Base-by-base conservation (phyloP, 1,140 invertebrate species). In the Leguminivora glycinivorella region DNA sequence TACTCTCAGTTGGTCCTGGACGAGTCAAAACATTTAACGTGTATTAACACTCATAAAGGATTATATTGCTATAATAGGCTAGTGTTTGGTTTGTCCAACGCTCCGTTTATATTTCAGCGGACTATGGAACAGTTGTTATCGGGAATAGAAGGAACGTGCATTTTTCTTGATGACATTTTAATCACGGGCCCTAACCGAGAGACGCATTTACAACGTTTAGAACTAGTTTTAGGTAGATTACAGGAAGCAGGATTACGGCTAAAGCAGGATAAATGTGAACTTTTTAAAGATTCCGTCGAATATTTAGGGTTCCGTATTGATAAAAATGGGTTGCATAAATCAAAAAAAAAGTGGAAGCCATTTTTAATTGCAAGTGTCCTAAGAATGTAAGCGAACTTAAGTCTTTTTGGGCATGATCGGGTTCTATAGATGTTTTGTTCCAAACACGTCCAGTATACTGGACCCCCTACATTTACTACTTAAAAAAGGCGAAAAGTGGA, bases 1-100 rank as follows among this genome's bases (percentile, higher is more conserved):
- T 85, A 84, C 68, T 73, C 75, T 69, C 83, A 85, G 73, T 34
- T 81, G 66, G 68, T 63, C 34, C 22, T 85, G 56, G 72, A 68
- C 24, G 67, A 68, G n/a, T 43, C 67, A 24, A 47, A 68, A 22
- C 19, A 43, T 68, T 68, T 40, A 24, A 68, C 67, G 9, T 68
- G 67, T 14, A 43, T 68, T 22, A 68, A 68, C 34, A 68, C 56
- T 10, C 56, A 58, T n/a, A 68, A 68, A 47, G 67, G 67, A 7
- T n/a, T 68, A 2, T 68, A 34, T 31, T 9, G 67, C 10, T 68
- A 22, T 68, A 68, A 2, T 9, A 4, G 67, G 22, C 22, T 68
- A 2, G 67, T 68, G 4, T 67, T 67, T 67, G 63, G 63, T 12
- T 67, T 67, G n/a, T 14, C 63, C 3, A 31, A 5, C 9, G 67